phyloP scores from a whole-genome alignment of 2,113 vertebrate genomes.

The Anolis sagrei region DNA sequence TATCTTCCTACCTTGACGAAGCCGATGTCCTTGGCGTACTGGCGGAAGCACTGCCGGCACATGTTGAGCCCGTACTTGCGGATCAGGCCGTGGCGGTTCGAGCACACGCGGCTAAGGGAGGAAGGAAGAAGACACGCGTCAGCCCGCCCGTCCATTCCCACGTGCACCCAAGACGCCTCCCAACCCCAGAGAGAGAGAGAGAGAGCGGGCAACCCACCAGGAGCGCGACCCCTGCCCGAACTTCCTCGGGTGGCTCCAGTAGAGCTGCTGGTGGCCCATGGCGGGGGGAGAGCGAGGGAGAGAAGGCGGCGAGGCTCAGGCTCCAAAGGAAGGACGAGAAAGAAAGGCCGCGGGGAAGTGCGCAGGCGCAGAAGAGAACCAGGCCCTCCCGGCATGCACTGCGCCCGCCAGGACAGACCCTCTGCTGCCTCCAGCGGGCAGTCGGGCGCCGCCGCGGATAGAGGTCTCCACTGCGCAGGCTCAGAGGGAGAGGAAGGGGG shows the following conservation, averaged over 20 bases:
- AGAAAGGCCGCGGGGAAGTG: not conserved
- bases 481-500: no score
- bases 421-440: no score
- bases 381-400: no score
- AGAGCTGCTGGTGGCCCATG: constrained; percentile 98
- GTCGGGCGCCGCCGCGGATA: no score
- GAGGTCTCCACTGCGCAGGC: no score
- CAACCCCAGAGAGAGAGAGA: no score
- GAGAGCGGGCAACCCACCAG: not conserved
- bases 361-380: not conserved
- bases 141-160: no score
- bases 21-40: constrained; percentile 97
- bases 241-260: constrained; percentile 97
- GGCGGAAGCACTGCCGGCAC: constrained; percentile 99
- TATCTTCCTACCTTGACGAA: constrained; percentile 86
- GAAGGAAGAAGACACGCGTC: not conserved
- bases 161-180: not conserved
- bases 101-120: not conserved
- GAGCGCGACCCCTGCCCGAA: constrained; percentile 91
- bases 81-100: not conserved
- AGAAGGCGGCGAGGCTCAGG: not conserved
- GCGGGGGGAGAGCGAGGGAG: accelerated
- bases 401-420: no score
- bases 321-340: no score
- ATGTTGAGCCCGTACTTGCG: constrained; percentile 78